Base-by-base conservation (phyloP, 2,797 vertebrate genomes). In the Menidia menidia region DNA sequence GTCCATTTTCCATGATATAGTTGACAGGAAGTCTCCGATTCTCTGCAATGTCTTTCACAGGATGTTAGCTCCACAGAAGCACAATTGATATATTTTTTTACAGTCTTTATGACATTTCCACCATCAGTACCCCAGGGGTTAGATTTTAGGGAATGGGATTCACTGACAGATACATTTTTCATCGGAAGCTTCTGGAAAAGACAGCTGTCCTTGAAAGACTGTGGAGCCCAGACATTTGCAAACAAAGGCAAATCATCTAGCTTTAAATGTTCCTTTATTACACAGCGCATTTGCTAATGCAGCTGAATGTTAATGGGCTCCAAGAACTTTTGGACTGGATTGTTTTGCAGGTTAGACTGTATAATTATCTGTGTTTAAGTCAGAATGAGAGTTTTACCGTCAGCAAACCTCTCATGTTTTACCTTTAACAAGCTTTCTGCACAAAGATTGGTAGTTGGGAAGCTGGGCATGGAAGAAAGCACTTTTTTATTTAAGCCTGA, bases 61-160 rank as follows among this genome's bases (percentile, higher is more conserved):
- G 52, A 67, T 68, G 52, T 85, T 73, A 64, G 35, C 1, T 14
- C 44, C 19, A 25, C 47, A 68, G 13, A 56, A 64, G 68, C 77
- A 72, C 75, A 59, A 68, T 48, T 54, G 50, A 63, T 65, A 75
- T 77, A 42, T 67, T 78, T 84, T 79, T 80, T 68, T 45, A 68
- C 78, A 70, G 79, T 84, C 81, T 75, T 73, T 55, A 60, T 89
- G 81, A 87, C 78, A 88, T 85, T 88, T 88, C 61, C 54, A 62
- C 68, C 61, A 65, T 73, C 64, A 44, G 52, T 57, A 69, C 82
- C 80, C 59, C 74, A 30, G 83, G 82, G 84, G 73, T 68, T 68
- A 66, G 64, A 84, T 72, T 77, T 25, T 60, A 59, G 68, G 66
- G 51, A 85, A 76, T 73, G 67, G 64, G 77, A 60, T 64, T 33